A percentile compares a stretch with the other conserved stretches of the same genome.
These are phyloP conservation scores for Cosmorhoe ocellata DNA, from an alignment of 2,888 invertebrate genomes.

Conservation along the genomic window DNA sequence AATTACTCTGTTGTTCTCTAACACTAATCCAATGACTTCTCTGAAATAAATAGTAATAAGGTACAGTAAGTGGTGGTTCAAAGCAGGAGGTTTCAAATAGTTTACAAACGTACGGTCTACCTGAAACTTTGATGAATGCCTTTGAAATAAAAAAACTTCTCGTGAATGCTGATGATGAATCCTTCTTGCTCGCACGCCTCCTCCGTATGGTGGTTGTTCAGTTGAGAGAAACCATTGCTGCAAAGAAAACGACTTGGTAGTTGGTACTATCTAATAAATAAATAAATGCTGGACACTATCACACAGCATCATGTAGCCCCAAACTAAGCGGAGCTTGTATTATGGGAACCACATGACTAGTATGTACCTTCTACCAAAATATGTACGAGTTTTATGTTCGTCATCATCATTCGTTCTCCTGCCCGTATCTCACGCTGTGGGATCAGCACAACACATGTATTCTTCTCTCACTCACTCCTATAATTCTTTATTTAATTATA, in stretches of 20 bases:
- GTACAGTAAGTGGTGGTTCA: background rate
- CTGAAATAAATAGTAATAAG: constrained; percentile 43
- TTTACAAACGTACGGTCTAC: constrained; percentile 36
- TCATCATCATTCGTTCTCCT: too few species aligned
- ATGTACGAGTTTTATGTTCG: too few species aligned
- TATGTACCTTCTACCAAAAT: too few species aligned
- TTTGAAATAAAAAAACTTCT: constrained; percentile 52
- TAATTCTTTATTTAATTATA: too few species aligned
- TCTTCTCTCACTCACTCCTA: too few species aligned
- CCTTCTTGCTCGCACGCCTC: constrained; percentile 55
- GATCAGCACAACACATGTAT: too few species aligned
- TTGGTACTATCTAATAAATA: too few species aligned
- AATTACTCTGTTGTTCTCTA: constrained; percentile 50
- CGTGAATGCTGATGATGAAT: constrained; percentile 48
- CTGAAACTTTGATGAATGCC: constrained; percentile 30
- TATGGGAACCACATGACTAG: too few species aligned
- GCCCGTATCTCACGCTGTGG: too few species aligned
- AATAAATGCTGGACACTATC: too few species aligned
- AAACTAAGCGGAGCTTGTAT: too few species aligned
- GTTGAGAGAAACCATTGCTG: constrained; percentile 69
- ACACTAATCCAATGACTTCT: constrained; percentile 35
- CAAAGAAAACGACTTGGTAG: constrained; percentile 18
- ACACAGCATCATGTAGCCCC: too few species aligned
- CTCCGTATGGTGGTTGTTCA: constrained; percentile 59
- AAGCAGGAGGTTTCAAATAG: background rate